Conservation (phyloP, 2,888 invertebrate genomes). For the Bruchidius siliquastri region DNA sequence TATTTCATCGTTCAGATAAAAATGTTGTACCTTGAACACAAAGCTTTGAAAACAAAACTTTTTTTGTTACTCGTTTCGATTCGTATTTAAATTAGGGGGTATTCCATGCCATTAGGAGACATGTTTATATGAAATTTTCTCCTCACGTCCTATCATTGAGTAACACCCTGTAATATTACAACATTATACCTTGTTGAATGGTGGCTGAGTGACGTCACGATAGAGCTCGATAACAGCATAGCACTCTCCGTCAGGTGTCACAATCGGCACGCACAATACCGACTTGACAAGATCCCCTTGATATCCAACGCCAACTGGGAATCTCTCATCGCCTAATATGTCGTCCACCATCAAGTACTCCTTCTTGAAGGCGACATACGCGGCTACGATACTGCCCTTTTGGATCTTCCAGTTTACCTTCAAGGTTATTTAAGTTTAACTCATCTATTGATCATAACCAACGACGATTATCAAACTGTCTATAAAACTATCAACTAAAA, state of each 20-base stretch:
- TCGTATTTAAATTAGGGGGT: too few relatives aligned
- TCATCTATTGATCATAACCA: too few relatives aligned
- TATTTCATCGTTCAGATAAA: too few relatives aligned
- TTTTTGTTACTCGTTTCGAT: too few relatives aligned
- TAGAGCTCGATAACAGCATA: slow-evolving; percentile 58
- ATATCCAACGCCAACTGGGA: slow-evolving; percentile 54
- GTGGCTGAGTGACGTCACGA: slow-evolving; percentile 41
- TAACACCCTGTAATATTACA: too few relatives aligned
- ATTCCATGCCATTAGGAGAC: too few relatives aligned
- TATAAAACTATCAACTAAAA: too few relatives aligned
- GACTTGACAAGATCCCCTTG: slow-evolving; percentile 50
- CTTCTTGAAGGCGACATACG: slow-evolving; percentile 55
- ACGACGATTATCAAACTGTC: too few relatives aligned
- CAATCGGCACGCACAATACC: slow-evolving; percentile 57
- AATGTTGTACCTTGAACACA: too few relatives aligned
- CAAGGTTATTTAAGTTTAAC: neutral
- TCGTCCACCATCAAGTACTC: slow-evolving; percentile 55
- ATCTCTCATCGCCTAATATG: slow-evolving; percentile 53
- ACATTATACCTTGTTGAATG: slow-evolving; percentile 29
- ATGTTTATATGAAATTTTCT: too few relatives aligned
- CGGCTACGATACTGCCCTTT: slow-evolving; percentile 53
- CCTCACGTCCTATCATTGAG: too few relatives aligned
- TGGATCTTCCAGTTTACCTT: slow-evolving; percentile 54
- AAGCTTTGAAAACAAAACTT: too few relatives aligned
- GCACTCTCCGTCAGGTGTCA: slow-evolving; percentile 56